Evolutionary conservation across 2,113 vertebrate genomes (phyloP), one percentile per base, ranked within the genome.

Genomic region (Peromyscus leucopus): DNA sequence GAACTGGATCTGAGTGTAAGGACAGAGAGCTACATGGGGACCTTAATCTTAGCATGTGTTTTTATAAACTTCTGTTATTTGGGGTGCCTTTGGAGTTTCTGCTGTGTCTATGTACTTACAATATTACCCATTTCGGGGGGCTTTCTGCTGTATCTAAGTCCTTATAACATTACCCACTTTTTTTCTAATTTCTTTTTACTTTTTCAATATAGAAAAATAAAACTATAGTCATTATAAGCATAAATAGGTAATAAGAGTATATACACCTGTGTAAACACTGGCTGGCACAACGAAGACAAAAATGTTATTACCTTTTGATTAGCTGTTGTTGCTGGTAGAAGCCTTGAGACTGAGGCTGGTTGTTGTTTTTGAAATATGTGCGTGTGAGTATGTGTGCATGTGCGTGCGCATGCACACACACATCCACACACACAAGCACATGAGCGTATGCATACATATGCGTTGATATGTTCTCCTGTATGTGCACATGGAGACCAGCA

Each of bases 171-270:
- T 83, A 61, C 22, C 6, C 2, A 39, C 33, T 57, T 89, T 74
- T 46, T 46, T 31, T 88, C 5, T 51, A 95, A 90, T 39, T 88
- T 16, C 51, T 0, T 88, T 72, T 96, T 3, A 89, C 63, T 96
- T 80, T 74, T 88, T 87, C 71, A 87, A 91, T 33, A 21, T 74
- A 19, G 89, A 91, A 95, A 91, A 94, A 90, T 89, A 83, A 87
- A 94, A 74, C 7, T 39, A 36, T 76, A 46, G 42, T 72, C 59
- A 28, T 4, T 17, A 63, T 31, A 89, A 61, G 65, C 83, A 8
- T 42, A 51, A 86, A 61, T 63, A 78, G 61, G 7, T 94, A 85
- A 76, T 89, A 85, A 71, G 76, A 8, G 10, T 42, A 79, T 13
- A 31, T 63, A 24, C 31, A 28, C 10, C 12, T 89, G 74, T 28